Evolutionary conservation across 2,888 invertebrate genomes (phyloP), one percentile per base, ranked within the genome.

Genomic region (Sphinx pinastri): DNA sequence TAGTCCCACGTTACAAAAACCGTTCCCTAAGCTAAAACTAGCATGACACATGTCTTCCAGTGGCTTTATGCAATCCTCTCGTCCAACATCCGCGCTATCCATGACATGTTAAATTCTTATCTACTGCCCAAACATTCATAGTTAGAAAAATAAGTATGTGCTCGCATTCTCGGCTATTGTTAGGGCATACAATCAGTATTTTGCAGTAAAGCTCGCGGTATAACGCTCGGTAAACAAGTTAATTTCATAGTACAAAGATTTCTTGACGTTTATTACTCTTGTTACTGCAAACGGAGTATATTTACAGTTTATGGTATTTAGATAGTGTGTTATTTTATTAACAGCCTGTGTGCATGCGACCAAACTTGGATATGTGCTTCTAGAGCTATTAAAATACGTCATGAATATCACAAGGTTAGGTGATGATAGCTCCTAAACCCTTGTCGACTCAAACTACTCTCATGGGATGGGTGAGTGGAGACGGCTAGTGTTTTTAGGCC

Each of bases 11-110:
- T 16, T 47, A 19, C 80, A 87, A 88, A 88, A 89, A 88, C 84
- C 74, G 78, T 80, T 80, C 77, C 77, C 72, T 72, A 71, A 72
- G 76, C 76, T 76, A 77, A 76, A 77, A 73, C 75, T 78, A 74
- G 74, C 75, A 76, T 88, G 90, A 87, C 89, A 89, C 85, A 86
- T 89, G 89, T 90, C 88, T 85, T 82, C 85, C 73, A 81, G 81
- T 83, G 87, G 89, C 86, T 88, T 89, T 85, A 79, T 76, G 77
- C 79, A 81, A 83, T 79, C 84, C 85, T 83, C 77, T 75, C 75
- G 80, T 78, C 83, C 80, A 77, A 76, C 63, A 63, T 49, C 6
- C 76, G 75, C 79, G 79, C 78, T 77, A 81, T 81, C 82, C 84
- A 81, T 81, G 79, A 77, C 79, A 81, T 75, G 81, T 81, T 83